Percentiles rank a stretch among this genome's conserved stretches.
These are phyloP conservation scores for Heliocidaris tuberculata DNA, from an alignment of 35 echinoderm and acorn worm species.

Conservation along the genomic window DNA sequence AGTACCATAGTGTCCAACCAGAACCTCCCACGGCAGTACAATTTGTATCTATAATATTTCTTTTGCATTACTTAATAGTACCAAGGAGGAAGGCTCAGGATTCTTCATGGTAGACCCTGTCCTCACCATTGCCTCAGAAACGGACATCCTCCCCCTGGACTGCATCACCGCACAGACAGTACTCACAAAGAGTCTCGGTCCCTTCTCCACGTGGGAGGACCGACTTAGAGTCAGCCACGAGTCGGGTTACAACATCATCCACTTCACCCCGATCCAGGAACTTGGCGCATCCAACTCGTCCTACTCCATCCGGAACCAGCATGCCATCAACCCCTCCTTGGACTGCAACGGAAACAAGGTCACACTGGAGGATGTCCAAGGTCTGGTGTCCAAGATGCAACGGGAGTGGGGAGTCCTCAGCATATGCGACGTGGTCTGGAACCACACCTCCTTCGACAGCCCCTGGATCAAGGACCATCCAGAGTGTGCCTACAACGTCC, in stretches of 20 bases:
- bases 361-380: conserved; percentile 58
- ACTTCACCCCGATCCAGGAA: conserved; percentile 89
- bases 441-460: conserved; percentile 98
- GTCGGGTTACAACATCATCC: conserved; percentile 86
- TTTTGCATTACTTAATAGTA: conserved; percentile 50
- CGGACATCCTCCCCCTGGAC: conserved; percentile 73
- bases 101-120: conserved; percentile 90
- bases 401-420: conserved; percentile 85
- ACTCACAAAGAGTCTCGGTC: conserved; percentile 88
- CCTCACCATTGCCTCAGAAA: conserved; percentile 54
- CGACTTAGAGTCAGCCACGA: conserved; percentile 75
- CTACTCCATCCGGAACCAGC: conserved; percentile 82
- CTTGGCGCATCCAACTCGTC: conserved; percentile 86
- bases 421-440: conserved; percentile 96
- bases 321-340: conserved; percentile 64
- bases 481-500: conserved; percentile 91
- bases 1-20: no score
- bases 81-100: conserved; percentile 74
- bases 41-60: not conserved
- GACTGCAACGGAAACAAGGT: conserved; percentile 46
- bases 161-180: conserved; percentile 86
- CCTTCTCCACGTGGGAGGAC: conserved; percentile 82
- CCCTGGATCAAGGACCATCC: conserved; percentile 94
- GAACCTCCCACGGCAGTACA: no score
- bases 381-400: conserved; percentile 70